Evolutionary conservation across 2,888 invertebrate species (phyloP).

Genomic region (Drosophila conformis): DNA sequence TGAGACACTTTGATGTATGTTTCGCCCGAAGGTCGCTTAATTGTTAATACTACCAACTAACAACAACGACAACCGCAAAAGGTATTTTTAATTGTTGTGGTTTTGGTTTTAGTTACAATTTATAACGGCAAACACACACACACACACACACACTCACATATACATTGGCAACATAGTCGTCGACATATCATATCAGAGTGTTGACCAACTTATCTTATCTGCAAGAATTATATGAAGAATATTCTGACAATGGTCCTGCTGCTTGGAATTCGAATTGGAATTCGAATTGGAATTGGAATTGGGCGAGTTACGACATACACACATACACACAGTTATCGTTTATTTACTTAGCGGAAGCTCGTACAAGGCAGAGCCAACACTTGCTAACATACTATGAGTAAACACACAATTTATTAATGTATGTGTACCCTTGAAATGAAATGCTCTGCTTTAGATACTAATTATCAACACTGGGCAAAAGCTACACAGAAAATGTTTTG

Average conservation of each 20-base stretch:
- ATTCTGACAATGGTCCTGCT: conserved; percentile 45
- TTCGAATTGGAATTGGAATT: conserved; percentile 10
- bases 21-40: conserved; percentile 33
- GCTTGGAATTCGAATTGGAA: conserved; percentile 21
- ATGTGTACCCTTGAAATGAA: conserved; percentile 21
- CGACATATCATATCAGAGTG: conserved; percentile 30
- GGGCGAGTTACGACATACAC: conserved; percentile 15
- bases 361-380: conserved; percentile 25
- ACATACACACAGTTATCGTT: conserved; percentile 6
- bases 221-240: conserved; percentile 46
- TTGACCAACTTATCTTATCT: conserved; percentile 55
- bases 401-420: not conserved
- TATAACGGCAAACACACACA: not conserved
- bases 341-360: conserved; percentile 24
- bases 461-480: not conserved
- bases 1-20: not conserved
- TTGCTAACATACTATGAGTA: conserved; percentile 28
- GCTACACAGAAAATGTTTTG: not conserved
- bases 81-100: conserved; percentile 45
- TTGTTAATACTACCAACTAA: not conserved
- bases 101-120: conserved; percentile 15
- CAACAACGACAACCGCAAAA: conserved; percentile 33
- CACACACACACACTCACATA: not conserved
- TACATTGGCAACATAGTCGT: conserved; percentile 42
- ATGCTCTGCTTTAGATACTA: not conserved